Base-by-base conservation (phyloP, 2,113 vertebrate genomes). In the Lophius piscatorius region DNA sequence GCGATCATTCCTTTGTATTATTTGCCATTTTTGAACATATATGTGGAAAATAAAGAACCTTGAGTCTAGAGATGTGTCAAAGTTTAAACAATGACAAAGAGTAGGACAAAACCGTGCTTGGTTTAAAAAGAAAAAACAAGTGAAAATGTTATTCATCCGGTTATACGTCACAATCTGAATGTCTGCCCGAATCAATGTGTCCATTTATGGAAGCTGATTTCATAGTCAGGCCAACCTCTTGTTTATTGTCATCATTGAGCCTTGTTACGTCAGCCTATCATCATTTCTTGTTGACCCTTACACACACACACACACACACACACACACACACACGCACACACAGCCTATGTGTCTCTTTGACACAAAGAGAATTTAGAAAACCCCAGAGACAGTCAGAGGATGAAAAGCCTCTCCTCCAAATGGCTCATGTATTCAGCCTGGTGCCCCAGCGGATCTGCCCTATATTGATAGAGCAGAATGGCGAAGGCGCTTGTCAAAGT, bases 391-490 rank as follows among this genome's bases (percentile, higher is more conserved):
- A 56, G 17, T 28, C 56, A 55, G 63, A 47, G 71, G 50, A 86
- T 85, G 78, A 87, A 85, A 85, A 83, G 82, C 10, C 66, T 82
- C 78, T 42, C 31, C 49, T 80, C 60, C 54, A 67, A 77, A 63
- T 58, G 66, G 70, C 72, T 84, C 63, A 44, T 78, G 74, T 62
- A 81, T 86, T 85, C 82, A 82, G 48, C n/a, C 23, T 22, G 0
- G 23, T 69, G 28, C 67, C 76, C 60, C 66, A 24, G 72, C 57
- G 85, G 76, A 81, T 42, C 46, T 81, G 80, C 70, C 74, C 76
- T 63, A 63, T 79, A 86, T 81, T 86, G 87, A 89, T 74, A 61
- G 64, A 83, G 74, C 46, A 83, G 76, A 84, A 83, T 78, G 64
- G 70, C 35, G 74, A 85, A 75, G 77, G 64, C 55, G 56, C 71